Conservation (phyloP, 2,113 vertebrate species). For the Geococcyx californianus region DNA sequence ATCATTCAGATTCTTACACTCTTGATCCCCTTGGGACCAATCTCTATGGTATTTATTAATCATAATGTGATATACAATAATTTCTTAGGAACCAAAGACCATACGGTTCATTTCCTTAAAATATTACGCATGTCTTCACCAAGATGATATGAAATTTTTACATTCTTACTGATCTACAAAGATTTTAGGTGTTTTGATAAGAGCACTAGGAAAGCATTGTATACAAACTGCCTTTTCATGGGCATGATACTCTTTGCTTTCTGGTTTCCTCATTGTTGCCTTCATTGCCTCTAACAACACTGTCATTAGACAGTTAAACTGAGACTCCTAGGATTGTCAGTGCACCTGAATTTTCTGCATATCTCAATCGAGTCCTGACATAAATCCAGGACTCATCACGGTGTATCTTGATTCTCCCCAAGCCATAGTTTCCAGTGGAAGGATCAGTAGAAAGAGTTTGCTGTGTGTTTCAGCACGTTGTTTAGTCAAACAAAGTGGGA, state of each 20-base stretch:
- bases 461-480: rapidly evolving
- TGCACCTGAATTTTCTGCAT: neutral
- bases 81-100: neutral
- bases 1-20: neutral
- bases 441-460: neutral
- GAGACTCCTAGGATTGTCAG: neutral
- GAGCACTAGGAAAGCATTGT: neutral
- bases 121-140: neutral
- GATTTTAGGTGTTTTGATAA: neutral
- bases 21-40: neutral
- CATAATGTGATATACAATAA: neutral
- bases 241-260: neutral
- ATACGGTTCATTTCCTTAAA: neutral
- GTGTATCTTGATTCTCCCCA: neutral
- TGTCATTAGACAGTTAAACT: neutral
- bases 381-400: neutral
- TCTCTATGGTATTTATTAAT: neutral
- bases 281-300: neutral
- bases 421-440: neutral
- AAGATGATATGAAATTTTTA: neutral
- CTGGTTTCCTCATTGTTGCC: neutral
- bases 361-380: rapidly evolving
- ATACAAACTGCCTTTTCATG: neutral
- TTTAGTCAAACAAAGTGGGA: neutral
- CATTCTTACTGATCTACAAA: neutral